Conservation (phyloP, 2,888 invertebrate species). For the Leuctra nigra region DNA sequence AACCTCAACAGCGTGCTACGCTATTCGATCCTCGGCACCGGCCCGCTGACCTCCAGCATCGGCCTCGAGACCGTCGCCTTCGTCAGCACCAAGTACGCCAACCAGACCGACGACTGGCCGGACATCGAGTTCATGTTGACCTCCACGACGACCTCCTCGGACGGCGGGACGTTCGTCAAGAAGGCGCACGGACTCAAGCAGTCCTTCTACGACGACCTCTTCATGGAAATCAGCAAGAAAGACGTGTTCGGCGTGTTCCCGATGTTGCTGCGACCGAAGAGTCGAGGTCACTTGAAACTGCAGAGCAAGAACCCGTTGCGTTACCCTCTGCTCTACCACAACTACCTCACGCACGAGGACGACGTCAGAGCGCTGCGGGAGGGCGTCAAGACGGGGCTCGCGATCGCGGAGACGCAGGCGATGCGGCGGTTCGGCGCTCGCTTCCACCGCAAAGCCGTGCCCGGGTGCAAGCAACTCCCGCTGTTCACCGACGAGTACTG, state of each 20-base stretch:
- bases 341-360: conserved; percentile 81
- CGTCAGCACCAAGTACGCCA: conserved; percentile 82
- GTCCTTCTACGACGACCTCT: conserved; percentile 73
- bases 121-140: conserved; percentile 89
- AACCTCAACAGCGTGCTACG: conserved; percentile 76
- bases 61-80: conserved; percentile 85
- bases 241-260: conserved; percentile 80
- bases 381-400: conserved; percentile 79
- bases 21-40: conserved; percentile 79
- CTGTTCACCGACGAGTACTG: conserved; percentile 78
- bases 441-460: conserved; percentile 64
- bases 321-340: conserved; percentile 84
- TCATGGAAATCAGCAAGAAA: conserved; percentile 59
- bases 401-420: conserved; percentile 70
- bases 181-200: conserved; percentile 75
- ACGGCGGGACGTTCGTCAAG: conserved; percentile 65
- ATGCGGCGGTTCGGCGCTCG: conserved; percentile 73
- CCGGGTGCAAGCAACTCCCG: conserved; percentile 75
- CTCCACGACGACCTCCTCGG: conserved; percentile 72
- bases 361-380: conserved; percentile 78
- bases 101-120: conserved; percentile 81
- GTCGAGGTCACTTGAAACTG: conserved; percentile 43
- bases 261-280: conserved; percentile 82
- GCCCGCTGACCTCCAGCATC: conserved; percentile 78
- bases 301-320: conserved; percentile 56